phyloP scores from a whole-genome alignment of 92 coral and sea anemone species.

The Porites evermanni region DNA sequence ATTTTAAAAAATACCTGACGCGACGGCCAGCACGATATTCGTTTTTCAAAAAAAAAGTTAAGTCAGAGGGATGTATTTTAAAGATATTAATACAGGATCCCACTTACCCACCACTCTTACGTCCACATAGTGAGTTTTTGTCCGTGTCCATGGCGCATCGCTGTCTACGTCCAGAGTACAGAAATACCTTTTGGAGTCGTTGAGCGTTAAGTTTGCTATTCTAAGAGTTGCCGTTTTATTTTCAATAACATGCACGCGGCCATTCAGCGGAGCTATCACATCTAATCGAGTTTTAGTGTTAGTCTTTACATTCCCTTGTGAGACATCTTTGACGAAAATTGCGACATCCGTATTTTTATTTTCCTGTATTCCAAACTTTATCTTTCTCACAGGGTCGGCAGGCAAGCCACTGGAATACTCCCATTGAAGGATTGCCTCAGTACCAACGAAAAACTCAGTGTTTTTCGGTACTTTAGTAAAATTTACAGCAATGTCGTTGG shows the following conservation, averaged over 20 bases:
- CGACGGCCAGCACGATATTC: background rate
- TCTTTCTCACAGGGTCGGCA: background rate
- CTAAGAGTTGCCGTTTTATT: conserved; percentile 32
- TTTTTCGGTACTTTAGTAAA: conserved; percentile 28
- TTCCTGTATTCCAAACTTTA: conserved; percentile 11
- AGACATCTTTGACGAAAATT: conserved; percentile 13
- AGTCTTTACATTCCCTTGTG: background rate
- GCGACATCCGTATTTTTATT: background rate
- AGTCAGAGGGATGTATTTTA: background rate
- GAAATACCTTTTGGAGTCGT: conserved; percentile 29
- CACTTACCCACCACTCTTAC: conserved; percentile 41
- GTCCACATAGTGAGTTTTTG: background rate
- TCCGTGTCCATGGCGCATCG: too few relatives aligned
- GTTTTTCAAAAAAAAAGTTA: background rate
- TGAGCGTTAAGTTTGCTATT: conserved; percentile 18
- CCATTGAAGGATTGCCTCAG: conserved; percentile 25
- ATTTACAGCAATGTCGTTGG: conserved; percentile 16
- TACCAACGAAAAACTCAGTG: conserved; percentile 36
- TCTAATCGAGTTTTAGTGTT: background rate
- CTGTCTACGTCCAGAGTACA: background rate
- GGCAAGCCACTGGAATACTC: background rate
- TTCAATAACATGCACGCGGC: conserved; percentile 5
- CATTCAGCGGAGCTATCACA: conserved; percentile 11
- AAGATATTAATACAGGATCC: background rate
- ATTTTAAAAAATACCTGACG: background rate